Base-by-base conservation (phyloP, 2,113 vertebrate genomes). In the Megaceryle maxima region DNA sequence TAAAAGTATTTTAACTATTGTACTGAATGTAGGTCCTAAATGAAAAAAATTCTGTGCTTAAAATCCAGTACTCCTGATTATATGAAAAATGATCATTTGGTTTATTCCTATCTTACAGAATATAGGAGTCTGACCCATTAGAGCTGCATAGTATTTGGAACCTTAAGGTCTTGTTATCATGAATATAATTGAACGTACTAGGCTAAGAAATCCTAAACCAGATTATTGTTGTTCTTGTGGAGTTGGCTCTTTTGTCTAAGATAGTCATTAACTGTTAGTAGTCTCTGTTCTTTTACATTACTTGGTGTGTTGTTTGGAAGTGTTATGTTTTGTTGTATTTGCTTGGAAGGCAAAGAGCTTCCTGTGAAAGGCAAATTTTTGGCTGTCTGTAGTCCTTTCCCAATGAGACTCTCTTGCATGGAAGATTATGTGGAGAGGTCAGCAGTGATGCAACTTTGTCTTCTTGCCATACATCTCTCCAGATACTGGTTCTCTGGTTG, bases 371-470 rank as follows among this genome's bases (percentile, higher is more conserved):
- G 66, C 43, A 1, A 93, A 87, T 95, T 96, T 97, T 62, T 97
- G 97, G 92, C 95, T 96, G 92, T 94, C 83, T 96, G 77, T 92
- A 96, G 63, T 86, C 25, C 5, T 94, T 95, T 97, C 93, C 95
- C 93, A 91, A 22, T 60, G 91, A 96, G 90, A 94, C 96, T 92
- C 95, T 94, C 44, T 97, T 97, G 95, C 51, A 63, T 97, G 78
- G 75, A 90, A 92, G 87, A 75, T 62, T 77, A 63, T 90, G 56
- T 92, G 76, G 73, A 70, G 72, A 88, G 84, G 91, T 92, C 82
- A 80, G 50, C 60, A 76, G 51, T 97, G 78, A 94, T 95, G 87
- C 95, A 97, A 96, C 95, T 96, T 95, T 79, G 69, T 88, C 53
- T 92, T 93, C 53, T 96, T 97, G 88, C 82, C 83, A 92, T 92